Evolutionary conservation across 1,140 invertebrate genomes (phyloP), one percentile per base, ranked within the genome.

Genomic region (Drosophila bipectinata): DNA sequence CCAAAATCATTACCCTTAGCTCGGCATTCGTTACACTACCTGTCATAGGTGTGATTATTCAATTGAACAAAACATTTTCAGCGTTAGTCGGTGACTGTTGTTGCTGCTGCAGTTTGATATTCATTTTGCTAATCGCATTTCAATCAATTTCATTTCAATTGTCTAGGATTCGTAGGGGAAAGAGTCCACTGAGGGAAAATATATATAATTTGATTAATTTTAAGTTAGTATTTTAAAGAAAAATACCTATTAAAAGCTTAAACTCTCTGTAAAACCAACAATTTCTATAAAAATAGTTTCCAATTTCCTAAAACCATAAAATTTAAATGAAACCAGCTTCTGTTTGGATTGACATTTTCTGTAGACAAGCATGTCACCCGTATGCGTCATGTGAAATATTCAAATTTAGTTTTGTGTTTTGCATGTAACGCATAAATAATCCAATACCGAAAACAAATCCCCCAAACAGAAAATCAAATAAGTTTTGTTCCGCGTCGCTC

Each of bases 371-470:
- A 66, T 79, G 83, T 82, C 71, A 67, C 44, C 32, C 24, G 79
- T 15, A 83, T 87, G 83, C 79, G 83, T 88, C 83, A 88, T 87
- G 79, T 69, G 57, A 61, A 64, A 66, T 85, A 81, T 84, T 84
- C 55, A 71, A 63, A 77, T 79, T 68, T 63, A 52, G 56, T 49
- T 62, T 49, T 63, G 48, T 72, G 74, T 68, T 83, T 67, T 21
- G 67, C 66, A 72, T 88, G 83, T 83, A 87, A 88, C 83, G 83
- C 83, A 87, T 83, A 87, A 87, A 88, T 83, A 85, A 83, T 79
- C 69, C 48, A 64, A 34, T 53, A 72, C 49, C 53, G 6, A 47
- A 47, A 21, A 18, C 44, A 47, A 47, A 18, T 21, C 44, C 44
- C 57, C 54, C 8, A 52, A 72, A 44, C 41, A 24, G 32, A 30